These are phyloP conservation scores for Burhinus bistriatus DNA, from an alignment of 2,113 vertebrate species.

Conservation along the genomic window DNA sequence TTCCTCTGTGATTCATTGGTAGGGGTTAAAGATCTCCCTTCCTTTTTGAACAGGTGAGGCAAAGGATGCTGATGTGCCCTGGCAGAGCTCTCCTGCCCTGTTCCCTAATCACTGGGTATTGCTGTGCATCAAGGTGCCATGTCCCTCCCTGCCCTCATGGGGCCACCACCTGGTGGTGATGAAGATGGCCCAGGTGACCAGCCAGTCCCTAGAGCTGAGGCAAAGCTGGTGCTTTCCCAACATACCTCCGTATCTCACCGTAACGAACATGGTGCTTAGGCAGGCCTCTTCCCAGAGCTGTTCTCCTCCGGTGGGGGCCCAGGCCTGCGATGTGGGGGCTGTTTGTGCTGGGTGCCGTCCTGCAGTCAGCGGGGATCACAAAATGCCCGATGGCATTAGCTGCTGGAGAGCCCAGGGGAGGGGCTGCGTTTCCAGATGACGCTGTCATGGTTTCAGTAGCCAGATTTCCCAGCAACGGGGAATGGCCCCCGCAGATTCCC, in stretches of 20 bases:
- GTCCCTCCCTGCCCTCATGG: not conserved
- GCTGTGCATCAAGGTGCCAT: not conserved
- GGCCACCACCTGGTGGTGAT: not conserved
- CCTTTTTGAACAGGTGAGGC: not conserved
- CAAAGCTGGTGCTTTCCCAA: not conserved
- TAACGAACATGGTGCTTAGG: not conserved
- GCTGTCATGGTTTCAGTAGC: not conserved
- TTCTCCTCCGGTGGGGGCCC: not conserved
- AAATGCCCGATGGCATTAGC: not conserved
- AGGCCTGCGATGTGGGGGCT: not conserved
- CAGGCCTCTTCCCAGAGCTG: not conserved
- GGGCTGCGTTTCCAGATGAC: rapidly evolving
- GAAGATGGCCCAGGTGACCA: not conserved
- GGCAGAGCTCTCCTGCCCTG: not conserved
- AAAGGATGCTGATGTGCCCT: not conserved
- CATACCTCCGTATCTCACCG: constrained; percentile 38
- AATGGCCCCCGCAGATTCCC: not conserved
- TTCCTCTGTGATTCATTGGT: rapidly evolving
- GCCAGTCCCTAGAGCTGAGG: not conserved
- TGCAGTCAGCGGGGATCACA: not conserved
- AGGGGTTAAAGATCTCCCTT: not conserved
- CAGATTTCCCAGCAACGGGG: not conserved
- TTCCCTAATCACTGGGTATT: not conserved
- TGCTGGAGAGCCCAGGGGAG: not conserved
- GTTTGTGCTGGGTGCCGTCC: rapidly evolving